Conservation (phyloP, 2,113 vertebrate species). For the Polyodon spathula region DNA sequence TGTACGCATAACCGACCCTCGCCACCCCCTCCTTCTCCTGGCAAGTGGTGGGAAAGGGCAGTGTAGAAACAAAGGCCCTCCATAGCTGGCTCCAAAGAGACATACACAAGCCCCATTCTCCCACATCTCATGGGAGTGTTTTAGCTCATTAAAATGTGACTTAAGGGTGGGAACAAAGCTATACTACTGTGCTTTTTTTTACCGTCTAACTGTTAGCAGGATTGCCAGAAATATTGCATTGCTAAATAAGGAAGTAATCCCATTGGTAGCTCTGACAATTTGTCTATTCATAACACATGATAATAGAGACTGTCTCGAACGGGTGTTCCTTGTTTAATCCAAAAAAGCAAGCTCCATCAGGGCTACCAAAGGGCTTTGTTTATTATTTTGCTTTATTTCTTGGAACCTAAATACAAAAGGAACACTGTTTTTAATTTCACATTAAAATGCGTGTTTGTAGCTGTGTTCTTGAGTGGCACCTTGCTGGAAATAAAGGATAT, state of each 20-base stretch:
- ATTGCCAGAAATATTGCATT: slow-evolving; percentile 5
- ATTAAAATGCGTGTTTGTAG: slow-evolving; percentile 30
- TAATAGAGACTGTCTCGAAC: background rate
- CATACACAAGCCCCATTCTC: slow-evolving; percentile 4
- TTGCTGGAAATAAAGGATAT: slow-evolving; percentile 21
- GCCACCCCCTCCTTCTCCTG: slow-evolving; percentile 6
- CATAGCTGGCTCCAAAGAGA: background rate
- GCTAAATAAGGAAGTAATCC: slow-evolving; percentile 5
- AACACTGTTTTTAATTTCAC: slow-evolving; percentile 21
- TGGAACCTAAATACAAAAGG: slow-evolving; percentile 1
- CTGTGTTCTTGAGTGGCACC: slow-evolving; percentile 29
- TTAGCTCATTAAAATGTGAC: slow-evolving; percentile 5
- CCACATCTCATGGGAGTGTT: slow-evolving; percentile 6
- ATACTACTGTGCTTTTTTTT: slow-evolving; percentile 8
- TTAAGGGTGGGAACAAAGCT: slow-evolving; percentile 4
- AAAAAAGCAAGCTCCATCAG: background rate
- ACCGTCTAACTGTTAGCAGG: slow-evolving; percentile 8
- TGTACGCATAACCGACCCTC: slow-evolving; percentile 15
- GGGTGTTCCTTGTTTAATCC: slow-evolving; percentile 4
- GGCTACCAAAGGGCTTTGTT: background rate
- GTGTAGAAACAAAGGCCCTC: slow-evolving; percentile 1
- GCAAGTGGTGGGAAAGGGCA: slow-evolving; percentile 30
- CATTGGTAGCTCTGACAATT: slow-evolving; percentile 4
- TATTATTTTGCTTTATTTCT: background rate
- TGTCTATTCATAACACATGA: slow-evolving; percentile 12